Evolutionary conservation across 1,140 invertebrate species (phyloP).

Genomic region (Cyclargus thomasi): DNA sequence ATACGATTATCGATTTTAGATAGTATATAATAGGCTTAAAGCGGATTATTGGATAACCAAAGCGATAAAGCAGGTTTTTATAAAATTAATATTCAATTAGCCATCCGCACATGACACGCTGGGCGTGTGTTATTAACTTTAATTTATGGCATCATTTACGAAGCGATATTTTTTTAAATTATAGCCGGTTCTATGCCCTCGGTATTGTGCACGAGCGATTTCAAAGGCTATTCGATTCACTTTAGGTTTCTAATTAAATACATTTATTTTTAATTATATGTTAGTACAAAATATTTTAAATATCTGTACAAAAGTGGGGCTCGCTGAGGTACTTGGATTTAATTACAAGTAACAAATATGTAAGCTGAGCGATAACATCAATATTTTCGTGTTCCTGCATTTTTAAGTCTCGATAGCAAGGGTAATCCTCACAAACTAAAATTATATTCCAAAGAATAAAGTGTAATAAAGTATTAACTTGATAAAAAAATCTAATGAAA

Average conservation of each 20-base stretch:
- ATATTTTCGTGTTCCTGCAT: not conserved
- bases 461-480: no score
- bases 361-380: not conserved
- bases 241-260: not conserved
- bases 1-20: not conserved
- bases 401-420: not conserved
- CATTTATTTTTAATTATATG: not conserved
- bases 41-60: not conserved
- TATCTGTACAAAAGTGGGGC: not conserved
- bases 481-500: no score
- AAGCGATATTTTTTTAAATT: constrained; percentile 66
- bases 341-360: not conserved
- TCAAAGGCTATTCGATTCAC: not conserved
- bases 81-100: constrained; percentile 74
- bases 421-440: not conserved
- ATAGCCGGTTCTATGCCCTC: constrained; percentile 53
- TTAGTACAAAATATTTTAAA: not conserved
- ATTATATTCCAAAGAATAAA: not conserved
- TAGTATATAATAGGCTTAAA: not conserved
- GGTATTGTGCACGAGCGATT: constrained; percentile 41
- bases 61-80: constrained; percentile 55
- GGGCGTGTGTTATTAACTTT: constrained; percentile 70
- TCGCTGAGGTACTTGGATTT: not conserved
- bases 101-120: constrained; percentile 70
- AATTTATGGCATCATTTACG: constrained; percentile 73